These are phyloP conservation scores for Melipona quadrifasciata DNA, from an alignment of 1,140 invertebrate genomes.

Conservation along the genomic window DNA sequence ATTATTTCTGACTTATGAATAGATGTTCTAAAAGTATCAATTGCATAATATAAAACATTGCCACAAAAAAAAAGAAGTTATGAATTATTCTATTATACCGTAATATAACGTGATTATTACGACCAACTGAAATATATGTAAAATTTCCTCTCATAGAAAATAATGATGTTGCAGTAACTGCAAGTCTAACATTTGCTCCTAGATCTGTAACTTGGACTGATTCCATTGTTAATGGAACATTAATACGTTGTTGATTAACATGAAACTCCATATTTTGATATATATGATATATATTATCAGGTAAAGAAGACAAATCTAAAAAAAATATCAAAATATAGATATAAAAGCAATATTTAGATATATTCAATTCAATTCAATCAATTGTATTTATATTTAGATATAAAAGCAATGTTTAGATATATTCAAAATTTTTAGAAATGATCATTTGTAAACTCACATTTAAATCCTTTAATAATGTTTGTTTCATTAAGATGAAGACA, in stretches of 20 bases:
- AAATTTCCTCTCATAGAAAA: constrained; percentile 84
- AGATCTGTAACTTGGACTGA: constrained; percentile 81
- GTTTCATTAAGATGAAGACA: constrained; percentile 84
- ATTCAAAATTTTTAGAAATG: constrained; percentile 52
- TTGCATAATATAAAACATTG: constrained; percentile 15
- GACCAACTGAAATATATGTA: constrained; percentile 77
- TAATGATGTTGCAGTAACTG: constrained; percentile 80
- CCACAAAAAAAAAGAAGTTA: constrained; percentile 6
- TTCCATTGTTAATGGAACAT: constrained; percentile 80
- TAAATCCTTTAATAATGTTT: constrained; percentile 79
- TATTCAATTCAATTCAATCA: neutral
- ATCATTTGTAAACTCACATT: constrained; percentile 72
- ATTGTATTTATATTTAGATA: constrained; percentile 29
- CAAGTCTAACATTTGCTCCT: constrained; percentile 82
- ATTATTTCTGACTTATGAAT: constrained; percentile 83
- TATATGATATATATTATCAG: constrained; percentile 74
- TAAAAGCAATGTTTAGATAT: constrained; percentile 42
- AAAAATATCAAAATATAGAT: constrained; percentile 60
- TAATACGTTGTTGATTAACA: constrained; percentile 82
- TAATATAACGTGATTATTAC: constrained; percentile 83
- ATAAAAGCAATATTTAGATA: constrained; percentile 42
- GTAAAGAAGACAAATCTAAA: constrained; percentile 75
- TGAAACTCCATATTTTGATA: constrained; percentile 82
- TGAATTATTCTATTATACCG: constrained; percentile 73
- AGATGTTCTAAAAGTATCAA: constrained; percentile 79